Evolutionary conservation across 2,113 vertebrate species (phyloP).

Genomic region (Carettochelys insculpta): DNA sequence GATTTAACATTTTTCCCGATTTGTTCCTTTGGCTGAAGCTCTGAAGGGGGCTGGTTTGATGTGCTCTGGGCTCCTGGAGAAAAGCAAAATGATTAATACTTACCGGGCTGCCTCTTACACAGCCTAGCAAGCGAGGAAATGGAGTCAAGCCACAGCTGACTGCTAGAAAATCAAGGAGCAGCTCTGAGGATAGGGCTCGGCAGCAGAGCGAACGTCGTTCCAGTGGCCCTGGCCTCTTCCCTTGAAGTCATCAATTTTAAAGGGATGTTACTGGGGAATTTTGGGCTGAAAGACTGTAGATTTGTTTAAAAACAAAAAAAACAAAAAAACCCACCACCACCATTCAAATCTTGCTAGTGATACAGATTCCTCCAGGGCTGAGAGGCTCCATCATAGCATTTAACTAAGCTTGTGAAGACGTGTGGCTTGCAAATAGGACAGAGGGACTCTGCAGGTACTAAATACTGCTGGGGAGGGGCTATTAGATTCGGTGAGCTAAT

Average conservation of each 20-base stretch:
- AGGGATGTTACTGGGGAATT: neutral
- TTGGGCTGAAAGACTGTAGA: neutral
- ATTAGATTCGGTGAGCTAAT: neutral
- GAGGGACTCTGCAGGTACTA: neutral
- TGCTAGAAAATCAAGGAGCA: conserved; percentile 37
- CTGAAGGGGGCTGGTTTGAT: neutral
- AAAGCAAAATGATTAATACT: neutral
- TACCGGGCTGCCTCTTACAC: neutral
- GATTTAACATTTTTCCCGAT: conserved; percentile 24
- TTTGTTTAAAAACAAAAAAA: neutral
- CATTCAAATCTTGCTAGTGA: neutral
- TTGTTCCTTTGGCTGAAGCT: neutral
- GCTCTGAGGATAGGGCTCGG: neutral
- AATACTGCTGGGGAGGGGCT: neutral
- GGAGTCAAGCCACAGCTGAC: neutral
- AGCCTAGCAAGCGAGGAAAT: conserved; percentile 19
- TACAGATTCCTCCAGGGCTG: neutral
- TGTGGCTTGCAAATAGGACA: neutral
- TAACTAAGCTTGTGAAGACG: neutral
- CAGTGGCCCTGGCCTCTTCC: conserved; percentile 42
- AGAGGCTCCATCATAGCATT: neutral
- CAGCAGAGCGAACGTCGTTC: conserved; percentile 50
- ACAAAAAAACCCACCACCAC: neutral
- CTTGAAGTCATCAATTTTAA: conserved; percentile 57
- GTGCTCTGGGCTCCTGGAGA: neutral